Conservation (phyloP, 64 coral and sea anemone genomes). For the Exaiptasia diaphana region DNA sequence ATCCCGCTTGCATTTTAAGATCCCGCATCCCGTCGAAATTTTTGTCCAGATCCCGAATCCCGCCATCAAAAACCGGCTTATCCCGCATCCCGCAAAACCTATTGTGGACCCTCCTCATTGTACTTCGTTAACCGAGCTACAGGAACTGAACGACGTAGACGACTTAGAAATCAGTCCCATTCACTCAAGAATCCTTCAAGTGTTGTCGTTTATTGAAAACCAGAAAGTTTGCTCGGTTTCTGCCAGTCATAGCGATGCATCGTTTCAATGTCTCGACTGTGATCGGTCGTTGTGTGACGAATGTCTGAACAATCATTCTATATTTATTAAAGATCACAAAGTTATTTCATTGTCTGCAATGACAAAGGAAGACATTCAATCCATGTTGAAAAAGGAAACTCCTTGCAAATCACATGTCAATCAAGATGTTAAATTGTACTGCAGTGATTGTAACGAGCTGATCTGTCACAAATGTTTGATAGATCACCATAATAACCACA, state of each 20-base stretch:
- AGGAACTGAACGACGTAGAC: not conserved
- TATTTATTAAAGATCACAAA: not conserved
- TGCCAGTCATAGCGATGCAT: not conserved
- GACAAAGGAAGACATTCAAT: not conserved
- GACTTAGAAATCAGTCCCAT: not conserved
- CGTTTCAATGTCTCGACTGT: not conserved
- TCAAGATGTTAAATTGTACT: not conserved
- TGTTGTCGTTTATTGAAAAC: not conserved
- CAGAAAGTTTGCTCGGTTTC: not conserved
- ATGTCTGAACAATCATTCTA: not conserved
- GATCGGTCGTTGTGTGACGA: slow-evolving; percentile 3
- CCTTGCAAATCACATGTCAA: not conserved
- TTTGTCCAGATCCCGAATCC: no score
- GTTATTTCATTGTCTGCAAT: not conserved
- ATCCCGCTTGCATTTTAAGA: no score
- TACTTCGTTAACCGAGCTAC: not conserved
- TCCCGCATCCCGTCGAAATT: no score
- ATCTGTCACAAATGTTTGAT: not conserved
- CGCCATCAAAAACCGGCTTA: no score
- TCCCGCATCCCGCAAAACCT: no score
- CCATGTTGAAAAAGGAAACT: not conserved
- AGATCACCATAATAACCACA: not conserved
- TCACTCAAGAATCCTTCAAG: not conserved
- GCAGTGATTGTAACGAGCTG: not conserved
- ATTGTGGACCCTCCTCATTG: no score